Evolutionary conservation across 2,797 vertebrate genomes (phyloP).

Genomic region (Mastacembelus armatus): DNA sequence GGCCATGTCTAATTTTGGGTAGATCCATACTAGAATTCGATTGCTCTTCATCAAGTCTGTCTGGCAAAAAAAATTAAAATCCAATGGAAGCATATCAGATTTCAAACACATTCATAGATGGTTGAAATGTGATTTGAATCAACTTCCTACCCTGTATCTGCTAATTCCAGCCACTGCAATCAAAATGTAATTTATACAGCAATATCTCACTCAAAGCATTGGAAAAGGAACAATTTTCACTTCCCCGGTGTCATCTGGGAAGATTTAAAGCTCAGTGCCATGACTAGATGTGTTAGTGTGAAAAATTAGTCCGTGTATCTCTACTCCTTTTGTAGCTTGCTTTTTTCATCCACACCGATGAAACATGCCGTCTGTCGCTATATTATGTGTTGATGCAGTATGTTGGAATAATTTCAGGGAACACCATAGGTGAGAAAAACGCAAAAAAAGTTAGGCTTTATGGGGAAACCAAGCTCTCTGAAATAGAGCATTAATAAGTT

Average conservation of each 20-base stretch:
- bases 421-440: background rate
- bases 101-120: conserved; percentile 33
- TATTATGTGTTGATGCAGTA: background rate
- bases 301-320: background rate
- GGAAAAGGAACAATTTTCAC: background rate
- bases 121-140: conserved; percentile 38
- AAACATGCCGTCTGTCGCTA: conserved; percentile 11
- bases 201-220: background rate
- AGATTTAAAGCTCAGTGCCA: background rate
- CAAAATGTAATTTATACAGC: conserved; percentile 13
- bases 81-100: conserved; percentile 36
- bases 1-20: conserved; percentile 43
- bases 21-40: conserved; percentile 36
- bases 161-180: background rate
- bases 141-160: conserved; percentile 9
- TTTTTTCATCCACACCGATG: conserved; percentile 13
- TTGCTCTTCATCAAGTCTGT: conserved; percentile 31
- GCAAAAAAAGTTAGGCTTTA: background rate
- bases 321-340: background rate
- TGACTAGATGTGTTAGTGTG: background rate
- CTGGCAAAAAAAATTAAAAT: conserved; percentile 17
- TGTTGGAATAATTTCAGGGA: conserved; percentile 18
- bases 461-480: background rate
- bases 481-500: background rate
- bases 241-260: background rate